phyloP scores from a whole-genome alignment of 2,797 vertebrate species.

The Artibeus lituratus region DNA sequence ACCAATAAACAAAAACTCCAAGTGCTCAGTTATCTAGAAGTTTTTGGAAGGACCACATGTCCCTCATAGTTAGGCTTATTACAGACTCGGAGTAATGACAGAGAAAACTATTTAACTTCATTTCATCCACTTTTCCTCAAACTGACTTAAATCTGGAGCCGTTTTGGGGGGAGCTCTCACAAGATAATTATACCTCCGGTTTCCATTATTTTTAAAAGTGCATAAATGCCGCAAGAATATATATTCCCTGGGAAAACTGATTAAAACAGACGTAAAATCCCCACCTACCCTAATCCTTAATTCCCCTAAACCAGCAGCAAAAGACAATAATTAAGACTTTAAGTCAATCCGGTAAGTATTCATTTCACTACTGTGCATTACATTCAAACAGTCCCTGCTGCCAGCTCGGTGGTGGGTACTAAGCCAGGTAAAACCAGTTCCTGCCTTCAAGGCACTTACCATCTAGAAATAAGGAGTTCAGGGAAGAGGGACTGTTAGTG shows the following conservation, averaged over 20 bases:
- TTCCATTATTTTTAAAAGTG: not conserved
- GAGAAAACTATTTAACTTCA: not conserved
- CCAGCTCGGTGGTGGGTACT: not conserved
- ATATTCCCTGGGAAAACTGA: not conserved
- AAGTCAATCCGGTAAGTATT: not conserved
- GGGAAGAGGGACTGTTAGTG: not conserved
- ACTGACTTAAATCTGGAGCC: not conserved
- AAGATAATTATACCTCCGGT: not conserved
- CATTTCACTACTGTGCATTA: not conserved
- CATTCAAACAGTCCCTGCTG: not conserved
- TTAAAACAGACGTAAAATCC: not conserved
- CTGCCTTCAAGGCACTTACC: not conserved
- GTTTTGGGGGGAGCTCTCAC: not conserved
- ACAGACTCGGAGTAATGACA: not conserved
- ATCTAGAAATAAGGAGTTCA: not conserved
- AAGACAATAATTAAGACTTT: not conserved
- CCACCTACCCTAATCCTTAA: not conserved
- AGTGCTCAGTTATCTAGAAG: not conserved
- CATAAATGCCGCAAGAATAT: not conserved
- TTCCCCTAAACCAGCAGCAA: not conserved
- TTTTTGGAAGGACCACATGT: not conserved
- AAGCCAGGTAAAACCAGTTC: not conserved
- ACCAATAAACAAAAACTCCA: not conserved
- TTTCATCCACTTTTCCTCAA: not conserved
- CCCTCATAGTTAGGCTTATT: not conserved